Conservation (phyloP, 2,888 invertebrate genomes). For the Drosophila kambysellisi region DNA sequence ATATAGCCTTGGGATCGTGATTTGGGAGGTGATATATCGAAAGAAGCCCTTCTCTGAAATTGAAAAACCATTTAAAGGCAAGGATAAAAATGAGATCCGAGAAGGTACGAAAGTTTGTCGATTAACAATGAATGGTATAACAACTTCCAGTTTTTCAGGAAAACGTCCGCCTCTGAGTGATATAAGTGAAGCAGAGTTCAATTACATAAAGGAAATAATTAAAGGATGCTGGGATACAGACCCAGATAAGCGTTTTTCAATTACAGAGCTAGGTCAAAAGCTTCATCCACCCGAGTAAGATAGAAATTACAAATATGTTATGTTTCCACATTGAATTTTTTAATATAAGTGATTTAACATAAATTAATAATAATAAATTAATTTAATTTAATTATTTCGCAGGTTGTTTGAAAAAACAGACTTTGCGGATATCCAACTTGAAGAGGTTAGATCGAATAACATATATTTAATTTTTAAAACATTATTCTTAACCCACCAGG, state of each 20-base stretch:
- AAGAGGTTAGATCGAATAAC: neutral
- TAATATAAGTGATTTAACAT: no score
- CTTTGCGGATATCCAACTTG: no score
- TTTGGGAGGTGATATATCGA: conserved; percentile 9
- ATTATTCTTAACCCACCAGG: neutral
- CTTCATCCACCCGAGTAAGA: no score
- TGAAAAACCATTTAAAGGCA: accelerated
- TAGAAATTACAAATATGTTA: no score
- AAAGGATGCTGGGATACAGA: neutral
- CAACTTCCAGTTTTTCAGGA: neutral
- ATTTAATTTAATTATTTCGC: no score
- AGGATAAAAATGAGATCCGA: neutral
- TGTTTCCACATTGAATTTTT: no score
- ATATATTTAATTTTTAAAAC: neutral
- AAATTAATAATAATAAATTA: no score
- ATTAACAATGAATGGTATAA: neutral
- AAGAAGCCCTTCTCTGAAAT: conserved; percentile 6
- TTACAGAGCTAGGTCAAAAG: neutral
- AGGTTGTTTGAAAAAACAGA: no score
- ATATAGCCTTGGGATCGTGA: conserved; percentile 10
- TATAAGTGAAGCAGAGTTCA: neutral
- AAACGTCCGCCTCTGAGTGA: conserved; percentile 9
- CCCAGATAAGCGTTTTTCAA: neutral
- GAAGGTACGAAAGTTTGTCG: neutral
- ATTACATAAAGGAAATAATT: neutral